Evolutionary conservation across 2,888 invertebrate genomes (phyloP).

Genomic region (Chloroclysta siterata): DNA sequence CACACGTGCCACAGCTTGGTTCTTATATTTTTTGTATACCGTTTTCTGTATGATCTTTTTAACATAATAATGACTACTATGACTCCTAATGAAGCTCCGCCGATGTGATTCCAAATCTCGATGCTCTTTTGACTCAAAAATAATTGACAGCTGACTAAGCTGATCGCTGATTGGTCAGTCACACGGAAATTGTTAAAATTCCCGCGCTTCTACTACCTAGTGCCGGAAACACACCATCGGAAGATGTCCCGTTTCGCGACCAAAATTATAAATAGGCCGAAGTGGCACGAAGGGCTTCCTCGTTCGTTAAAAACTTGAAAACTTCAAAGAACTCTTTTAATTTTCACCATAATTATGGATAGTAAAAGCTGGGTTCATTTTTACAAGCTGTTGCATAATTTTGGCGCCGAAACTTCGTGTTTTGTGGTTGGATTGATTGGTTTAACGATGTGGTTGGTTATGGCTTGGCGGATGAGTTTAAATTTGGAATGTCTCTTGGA

Average conservation of each 20-base stretch:
- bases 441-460: slow-evolving; percentile 33
- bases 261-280: slow-evolving; percentile 53
- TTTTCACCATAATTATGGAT: slow-evolving; percentile 66
- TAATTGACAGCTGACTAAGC: slow-evolving; percentile 7
- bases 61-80: no score
- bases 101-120: no score
- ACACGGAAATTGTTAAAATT: slow-evolving; percentile 31
- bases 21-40: no score
- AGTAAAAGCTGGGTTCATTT: slow-evolving; percentile 49
- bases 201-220: slow-evolving; percentile 41
- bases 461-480: slow-evolving; percentile 22
- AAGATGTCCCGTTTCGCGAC: slow-evolving; percentile 59
- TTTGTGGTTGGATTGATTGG: slow-evolving; percentile 29
- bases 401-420: slow-evolving; percentile 37
- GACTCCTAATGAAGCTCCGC: no score
- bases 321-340: slow-evolving; percentile 68
- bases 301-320: slow-evolving; percentile 67
- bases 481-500: not conserved
- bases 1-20: no score
- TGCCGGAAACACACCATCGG: slow-evolving; percentile 43
- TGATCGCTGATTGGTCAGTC: not conserved
- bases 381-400: slow-evolving; percentile 43
- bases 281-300: slow-evolving; percentile 55
- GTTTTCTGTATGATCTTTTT: no score
- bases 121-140: not conserved